These are phyloP conservation scores for Crotophaga sulcirostris DNA, from an alignment of 2,113 vertebrate species.

Conservation along the genomic window DNA sequence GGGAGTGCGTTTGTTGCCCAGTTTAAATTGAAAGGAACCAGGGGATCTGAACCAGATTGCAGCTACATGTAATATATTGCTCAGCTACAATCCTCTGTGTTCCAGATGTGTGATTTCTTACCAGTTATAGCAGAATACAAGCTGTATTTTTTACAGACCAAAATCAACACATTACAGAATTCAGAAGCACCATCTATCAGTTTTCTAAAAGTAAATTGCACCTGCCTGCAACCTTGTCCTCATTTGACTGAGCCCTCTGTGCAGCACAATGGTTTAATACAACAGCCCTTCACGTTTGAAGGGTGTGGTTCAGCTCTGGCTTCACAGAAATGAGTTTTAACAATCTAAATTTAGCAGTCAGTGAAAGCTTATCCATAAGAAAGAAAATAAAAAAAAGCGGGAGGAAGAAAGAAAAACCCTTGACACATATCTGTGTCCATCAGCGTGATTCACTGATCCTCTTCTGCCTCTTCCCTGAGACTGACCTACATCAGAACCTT, in stretches of 20 bases:
- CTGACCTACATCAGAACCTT: background rate
- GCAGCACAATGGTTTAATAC: background rate
- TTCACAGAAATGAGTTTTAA: background rate
- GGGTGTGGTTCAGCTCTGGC: background rate
- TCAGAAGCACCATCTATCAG: background rate
- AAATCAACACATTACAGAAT: background rate
- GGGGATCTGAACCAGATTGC: conserved; percentile 38
- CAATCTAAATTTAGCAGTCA: background rate
- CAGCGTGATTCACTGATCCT: background rate
- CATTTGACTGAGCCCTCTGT: conserved; percentile 19
- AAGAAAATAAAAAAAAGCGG: background rate
- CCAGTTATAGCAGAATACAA: conserved; percentile 13
- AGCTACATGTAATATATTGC: conserved; percentile 22
- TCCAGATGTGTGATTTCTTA: conserved; percentile 42
- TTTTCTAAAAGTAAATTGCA: background rate
- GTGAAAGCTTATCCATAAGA: background rate
- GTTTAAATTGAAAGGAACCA: conserved; percentile 34
- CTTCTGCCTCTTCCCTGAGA: background rate
- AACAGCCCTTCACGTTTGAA: background rate
- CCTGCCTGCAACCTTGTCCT: background rate
- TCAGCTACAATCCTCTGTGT: background rate
- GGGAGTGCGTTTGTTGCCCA: conserved; percentile 38
- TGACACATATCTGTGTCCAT: background rate
- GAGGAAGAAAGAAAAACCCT: background rate
- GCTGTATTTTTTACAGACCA: conserved; percentile 26